Evolutionary conservation across 2,888 invertebrate genomes (phyloP).

Genomic region (Crocallis elinguaria): DNA sequence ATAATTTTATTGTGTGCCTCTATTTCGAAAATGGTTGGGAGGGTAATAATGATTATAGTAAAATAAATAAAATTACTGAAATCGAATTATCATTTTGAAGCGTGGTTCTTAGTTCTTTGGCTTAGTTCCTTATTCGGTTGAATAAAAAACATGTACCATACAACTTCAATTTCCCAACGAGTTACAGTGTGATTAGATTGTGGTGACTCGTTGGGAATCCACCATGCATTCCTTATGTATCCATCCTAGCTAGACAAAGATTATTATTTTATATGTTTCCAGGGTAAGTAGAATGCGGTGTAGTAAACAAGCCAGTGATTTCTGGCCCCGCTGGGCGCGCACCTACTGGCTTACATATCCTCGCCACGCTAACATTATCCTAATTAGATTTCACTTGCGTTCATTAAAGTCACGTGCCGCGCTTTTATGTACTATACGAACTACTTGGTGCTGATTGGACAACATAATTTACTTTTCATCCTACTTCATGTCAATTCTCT

Average conservation of each 20-base stretch:
- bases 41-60: conserved; percentile 30
- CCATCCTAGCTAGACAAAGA: too few relatives aligned
- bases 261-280: too few relatives aligned
- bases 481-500: too few relatives aligned
- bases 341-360: conserved; percentile 55
- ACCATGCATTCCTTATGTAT: too few relatives aligned
- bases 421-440: conserved; percentile 6
- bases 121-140: not conserved
- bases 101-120: conserved; percentile 4
- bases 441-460: not conserved
- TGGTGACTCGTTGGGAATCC: too few relatives aligned
- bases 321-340: conserved; percentile 58
- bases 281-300: not conserved
- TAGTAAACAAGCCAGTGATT: conserved; percentile 56
- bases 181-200: too few relatives aligned
- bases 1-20: conserved; percentile 68
- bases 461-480: not conserved
- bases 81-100: conserved; percentile 12
- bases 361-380: conserved; percentile 64
- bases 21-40: conserved; percentile 61
- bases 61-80: conserved; percentile 23
- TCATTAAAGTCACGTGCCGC: conserved; percentile 43
- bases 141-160: too few relatives aligned
- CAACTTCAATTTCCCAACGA: too few relatives aligned
- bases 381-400: conserved; percentile 65